Evolutionary conservation across 92 coral and sea anemone species (phyloP).

Genomic region (Parazoanthus atlanticus): DNA sequence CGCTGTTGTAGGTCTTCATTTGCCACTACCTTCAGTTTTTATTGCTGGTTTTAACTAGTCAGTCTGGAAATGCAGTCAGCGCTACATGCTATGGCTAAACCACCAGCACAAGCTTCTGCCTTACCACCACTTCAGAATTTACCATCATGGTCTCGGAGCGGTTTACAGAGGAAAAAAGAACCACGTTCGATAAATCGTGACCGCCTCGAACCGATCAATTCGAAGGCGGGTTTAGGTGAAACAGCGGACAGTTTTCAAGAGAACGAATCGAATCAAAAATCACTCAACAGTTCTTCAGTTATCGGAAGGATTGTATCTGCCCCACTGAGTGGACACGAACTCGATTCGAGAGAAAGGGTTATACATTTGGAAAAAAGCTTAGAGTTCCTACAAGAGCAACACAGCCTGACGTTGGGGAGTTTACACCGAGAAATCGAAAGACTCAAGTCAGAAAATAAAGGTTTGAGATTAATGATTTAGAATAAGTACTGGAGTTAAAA

Average conservation of each 20-base stretch:
- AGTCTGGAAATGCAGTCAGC: constrained; percentile 61
- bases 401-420: constrained; percentile 78
- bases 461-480: constrained; percentile 58
- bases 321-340: constrained; percentile 71
- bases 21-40: not conserved
- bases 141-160: constrained; percentile 99
- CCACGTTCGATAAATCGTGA: constrained; percentile 91
- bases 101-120: constrained; percentile 72
- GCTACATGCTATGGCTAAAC: constrained; percentile 82
- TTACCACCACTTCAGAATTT: constrained; percentile 96
- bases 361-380: constrained; percentile 81
- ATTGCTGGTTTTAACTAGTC: not conserved
- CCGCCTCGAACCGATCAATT: constrained; percentile 66
- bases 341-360: constrained; percentile 65
- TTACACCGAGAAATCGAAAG: constrained; percentile 92
- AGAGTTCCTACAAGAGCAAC: constrained; percentile 82
- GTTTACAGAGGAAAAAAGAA: constrained; percentile 85
- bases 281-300: constrained; percentile 41
- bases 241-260: constrained; percentile 41
- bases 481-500: constrained; percentile 2
- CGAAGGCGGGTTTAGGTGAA: constrained; percentile 53
- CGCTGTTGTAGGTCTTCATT: not conserved
- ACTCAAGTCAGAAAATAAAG: constrained; percentile 94
- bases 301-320: constrained; percentile 86
- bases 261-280: constrained; percentile 33